A percentile compares a stretch with the other conserved stretches of the same genome.
Evolutionary conservation across 2,113 vertebrate genomes (phyloP).

Genomic region (Sebastes fasciatus): DNA sequence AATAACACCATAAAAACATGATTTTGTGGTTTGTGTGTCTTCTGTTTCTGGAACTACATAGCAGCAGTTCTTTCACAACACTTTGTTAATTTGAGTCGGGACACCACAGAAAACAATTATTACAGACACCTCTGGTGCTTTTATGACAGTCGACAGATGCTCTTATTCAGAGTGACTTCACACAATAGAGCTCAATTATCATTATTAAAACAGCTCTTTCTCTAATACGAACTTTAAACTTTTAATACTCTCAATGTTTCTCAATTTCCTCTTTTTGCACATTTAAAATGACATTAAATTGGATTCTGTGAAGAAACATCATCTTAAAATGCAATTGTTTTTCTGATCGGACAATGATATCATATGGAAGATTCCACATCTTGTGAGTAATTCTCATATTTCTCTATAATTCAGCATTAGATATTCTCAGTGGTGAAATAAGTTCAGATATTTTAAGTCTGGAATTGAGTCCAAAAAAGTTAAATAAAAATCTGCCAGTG

Average conservation of each 20-base stretch:
- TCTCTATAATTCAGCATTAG: background rate
- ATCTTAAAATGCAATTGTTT: background rate
- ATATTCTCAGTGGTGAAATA: background rate
- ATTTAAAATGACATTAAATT: background rate
- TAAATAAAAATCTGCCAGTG: background rate
- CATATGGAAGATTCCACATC: background rate
- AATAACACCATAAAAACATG: conserved; percentile 78
- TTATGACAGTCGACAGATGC: background rate
- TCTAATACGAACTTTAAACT: background rate
- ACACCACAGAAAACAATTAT: conserved; percentile 65
- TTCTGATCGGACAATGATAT: background rate
- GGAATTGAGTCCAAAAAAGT: background rate
- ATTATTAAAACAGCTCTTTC: conserved; percentile 20
- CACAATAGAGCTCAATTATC: conserved; percentile 9
- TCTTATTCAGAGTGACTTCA: conserved; percentile 40
- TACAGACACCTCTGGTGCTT: conserved; percentile 25
- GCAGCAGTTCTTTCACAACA: conserved; percentile 48
- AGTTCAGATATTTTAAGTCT: background rate
- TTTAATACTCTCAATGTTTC: background rate
- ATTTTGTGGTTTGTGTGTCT: conserved; percentile 64
- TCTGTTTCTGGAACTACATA: conserved; percentile 54
- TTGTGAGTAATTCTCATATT: background rate
- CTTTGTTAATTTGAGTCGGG: conserved; percentile 32
- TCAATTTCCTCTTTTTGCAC: background rate
- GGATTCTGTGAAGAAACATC: background rate